Conservation (phyloP, 2,888 invertebrate genomes). For the Quadroppia sp. region DNA sequence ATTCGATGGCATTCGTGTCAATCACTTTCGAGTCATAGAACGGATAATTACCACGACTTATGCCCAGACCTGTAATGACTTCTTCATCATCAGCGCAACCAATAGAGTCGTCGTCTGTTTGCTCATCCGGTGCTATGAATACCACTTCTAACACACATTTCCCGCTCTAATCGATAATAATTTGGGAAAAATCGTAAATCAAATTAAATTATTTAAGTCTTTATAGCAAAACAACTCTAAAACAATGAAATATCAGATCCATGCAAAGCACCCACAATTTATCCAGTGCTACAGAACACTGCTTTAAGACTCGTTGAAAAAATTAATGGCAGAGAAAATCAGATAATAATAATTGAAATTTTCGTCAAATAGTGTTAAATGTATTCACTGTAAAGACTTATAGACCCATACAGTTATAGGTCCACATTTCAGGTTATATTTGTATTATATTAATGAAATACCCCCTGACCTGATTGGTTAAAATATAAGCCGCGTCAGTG, state of each 20-base stretch:
- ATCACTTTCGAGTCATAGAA: constrained; percentile 29
- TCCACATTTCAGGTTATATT: no score
- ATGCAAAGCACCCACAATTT: neutral
- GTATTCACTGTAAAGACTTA: no score
- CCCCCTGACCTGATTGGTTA: constrained; percentile 64
- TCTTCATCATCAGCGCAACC: constrained; percentile 8
- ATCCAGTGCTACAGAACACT: neutral
- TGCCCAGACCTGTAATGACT: constrained; percentile 10
- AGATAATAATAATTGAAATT: no score
- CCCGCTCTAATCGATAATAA: constrained; percentile 26
- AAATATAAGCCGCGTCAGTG: constrained; percentile 71
- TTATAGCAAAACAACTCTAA: no score
- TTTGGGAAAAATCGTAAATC: no score
- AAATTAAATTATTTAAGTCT: neutral
- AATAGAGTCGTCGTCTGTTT: constrained; percentile 42
- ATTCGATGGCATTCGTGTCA: constrained; percentile 5
- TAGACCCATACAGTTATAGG: no score
- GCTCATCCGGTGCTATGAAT: constrained; percentile 46
- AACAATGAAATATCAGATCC: no score
- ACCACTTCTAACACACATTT: constrained; percentile 46
- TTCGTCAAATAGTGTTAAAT: no score
- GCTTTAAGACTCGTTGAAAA: no score
- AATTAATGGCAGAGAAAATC: no score
- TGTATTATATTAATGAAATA: no score
- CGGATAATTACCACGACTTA: constrained; percentile 28